These are phyloP conservation scores for Struthidea cinerea DNA, from an alignment of 2,113 vertebrate species.

Conservation along the genomic window DNA sequence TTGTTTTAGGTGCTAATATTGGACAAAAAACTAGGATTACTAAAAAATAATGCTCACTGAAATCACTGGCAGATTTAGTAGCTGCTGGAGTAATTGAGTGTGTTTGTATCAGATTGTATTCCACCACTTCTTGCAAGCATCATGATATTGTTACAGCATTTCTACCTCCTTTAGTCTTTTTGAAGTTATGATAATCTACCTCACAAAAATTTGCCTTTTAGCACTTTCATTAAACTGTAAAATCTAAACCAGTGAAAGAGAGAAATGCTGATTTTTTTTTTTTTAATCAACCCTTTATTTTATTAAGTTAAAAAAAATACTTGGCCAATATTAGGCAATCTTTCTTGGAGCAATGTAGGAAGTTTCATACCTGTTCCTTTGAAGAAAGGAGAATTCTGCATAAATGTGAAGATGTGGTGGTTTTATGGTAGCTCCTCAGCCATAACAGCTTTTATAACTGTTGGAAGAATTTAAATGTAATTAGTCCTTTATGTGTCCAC, in stretches of 20 bases:
- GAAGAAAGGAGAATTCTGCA: conserved; percentile 60
- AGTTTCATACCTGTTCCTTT: conserved; percentile 55
- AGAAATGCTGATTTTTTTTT: not conserved
- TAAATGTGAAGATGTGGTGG: conserved; percentile 45
- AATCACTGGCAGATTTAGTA: not conserved
- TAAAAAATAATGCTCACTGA: not conserved
- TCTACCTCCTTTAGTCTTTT: not conserved
- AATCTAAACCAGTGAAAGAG: not conserved
- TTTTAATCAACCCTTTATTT: not conserved
- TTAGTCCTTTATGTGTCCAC: conserved; percentile 22
- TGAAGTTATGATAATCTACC: not conserved
- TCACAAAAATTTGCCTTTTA: not conserved
- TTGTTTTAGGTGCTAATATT: not conserved
- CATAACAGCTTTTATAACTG: conserved; percentile 59
- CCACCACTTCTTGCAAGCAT: not conserved
- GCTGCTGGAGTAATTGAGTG: not conserved
- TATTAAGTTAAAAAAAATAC: not conserved
- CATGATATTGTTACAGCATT: not conserved
- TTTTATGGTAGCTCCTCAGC: conserved; percentile 55
- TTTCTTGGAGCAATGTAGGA: conserved; percentile 34
- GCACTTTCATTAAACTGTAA: not conserved
- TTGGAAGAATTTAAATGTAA: conserved; percentile 58
- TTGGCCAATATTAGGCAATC: not conserved
- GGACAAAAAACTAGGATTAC: not conserved
- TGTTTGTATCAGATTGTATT: not conserved